Conservation (phyloP, 1,140 invertebrate species). For the Wiebesia pumilae region DNA sequence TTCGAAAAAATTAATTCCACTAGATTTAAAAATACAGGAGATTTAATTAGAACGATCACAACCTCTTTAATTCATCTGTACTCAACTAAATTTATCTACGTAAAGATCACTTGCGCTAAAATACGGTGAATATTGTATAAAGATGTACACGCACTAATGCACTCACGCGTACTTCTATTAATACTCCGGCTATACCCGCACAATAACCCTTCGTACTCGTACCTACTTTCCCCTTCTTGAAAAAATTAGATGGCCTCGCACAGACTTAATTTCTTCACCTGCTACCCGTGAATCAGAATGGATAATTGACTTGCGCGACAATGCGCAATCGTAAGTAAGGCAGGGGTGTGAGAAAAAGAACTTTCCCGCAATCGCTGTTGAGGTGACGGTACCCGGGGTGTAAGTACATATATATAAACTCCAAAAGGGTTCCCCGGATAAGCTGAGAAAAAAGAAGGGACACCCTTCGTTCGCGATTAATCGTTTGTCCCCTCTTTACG, state of each 20-base stretch:
- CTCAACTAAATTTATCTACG: not conserved
- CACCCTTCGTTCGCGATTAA: slow-evolving; percentile 21
- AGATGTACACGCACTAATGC: not conserved
- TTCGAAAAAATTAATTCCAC: too few species aligned
- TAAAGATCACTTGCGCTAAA: not conserved
- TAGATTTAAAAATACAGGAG: not conserved
- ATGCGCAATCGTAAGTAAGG: not conserved
- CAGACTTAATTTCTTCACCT: not conserved
- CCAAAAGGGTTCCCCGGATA: not conserved
- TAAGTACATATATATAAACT: not conserved
- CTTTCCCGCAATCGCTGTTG: slow-evolving; percentile 34
- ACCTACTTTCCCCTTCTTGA: not conserved
- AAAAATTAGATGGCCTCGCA: not conserved
- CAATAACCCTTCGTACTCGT: not conserved
- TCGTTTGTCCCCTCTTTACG: slow-evolving; percentile 26
- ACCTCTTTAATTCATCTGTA: not conserved
- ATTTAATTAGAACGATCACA: not conserved
- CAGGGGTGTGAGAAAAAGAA: not conserved
- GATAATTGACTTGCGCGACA: slow-evolving; percentile 34
- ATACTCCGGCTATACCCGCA: not conserved
- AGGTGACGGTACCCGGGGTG: not conserved
- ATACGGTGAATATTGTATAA: slow-evolving; percentile 13
- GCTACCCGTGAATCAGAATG: not conserved
- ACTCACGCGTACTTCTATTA: not conserved
- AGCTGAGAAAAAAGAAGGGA: not conserved